Percentiles rank a stretch among this genome's conserved stretches.
These are phyloP conservation scores for Sphyrna mokarran DNA, from an alignment of 2,113 vertebrate species.

Conservation along the genomic window DNA sequence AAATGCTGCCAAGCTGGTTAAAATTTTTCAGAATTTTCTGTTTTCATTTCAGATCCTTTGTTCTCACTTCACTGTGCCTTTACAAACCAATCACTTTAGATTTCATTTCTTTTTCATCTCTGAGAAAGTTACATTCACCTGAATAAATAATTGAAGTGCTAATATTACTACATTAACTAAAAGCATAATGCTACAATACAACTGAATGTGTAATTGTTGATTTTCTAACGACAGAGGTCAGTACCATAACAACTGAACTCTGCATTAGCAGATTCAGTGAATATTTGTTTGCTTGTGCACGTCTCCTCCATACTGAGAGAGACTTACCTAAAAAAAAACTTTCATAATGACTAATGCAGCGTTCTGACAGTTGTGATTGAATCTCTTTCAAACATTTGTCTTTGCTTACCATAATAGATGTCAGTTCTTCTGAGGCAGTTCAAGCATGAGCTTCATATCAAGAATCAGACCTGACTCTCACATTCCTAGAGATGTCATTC, in stretches of 20 bases:
- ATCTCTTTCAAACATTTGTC: slow-evolving; percentile 97
- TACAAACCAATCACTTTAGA: neutral
- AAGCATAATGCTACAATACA: neutral
- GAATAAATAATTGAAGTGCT: neutral
- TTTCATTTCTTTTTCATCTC: neutral
- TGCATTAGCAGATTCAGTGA: neutral
- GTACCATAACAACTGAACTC: neutral
- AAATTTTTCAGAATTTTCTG: too few species aligned
- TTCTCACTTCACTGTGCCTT: neutral
- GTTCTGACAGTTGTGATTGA: slow-evolving; percentile 96
- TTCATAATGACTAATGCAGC: slow-evolving; percentile 61
- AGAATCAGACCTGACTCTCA: slow-evolving; percentile 85
- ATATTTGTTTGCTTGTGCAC: neutral
- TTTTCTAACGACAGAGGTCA: neutral
- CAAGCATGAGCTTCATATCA: slow-evolving; percentile 77
- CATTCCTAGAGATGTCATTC: slow-evolving; percentile 92
- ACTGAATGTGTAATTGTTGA: neutral
- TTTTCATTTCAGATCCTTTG: neutral
- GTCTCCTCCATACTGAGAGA: slow-evolving; percentile 67
- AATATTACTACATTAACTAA: neutral
- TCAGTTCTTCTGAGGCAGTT: slow-evolving; percentile 97
- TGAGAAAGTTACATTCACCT: neutral
- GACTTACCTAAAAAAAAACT: slow-evolving; percentile 66
- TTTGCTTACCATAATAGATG: slow-evolving; percentile 98
- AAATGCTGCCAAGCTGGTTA: too few species aligned